These are phyloP conservation scores for Diabrotica virgifera DNA, from an alignment of 1,140 invertebrate species.

Conservation along the genomic window DNA sequence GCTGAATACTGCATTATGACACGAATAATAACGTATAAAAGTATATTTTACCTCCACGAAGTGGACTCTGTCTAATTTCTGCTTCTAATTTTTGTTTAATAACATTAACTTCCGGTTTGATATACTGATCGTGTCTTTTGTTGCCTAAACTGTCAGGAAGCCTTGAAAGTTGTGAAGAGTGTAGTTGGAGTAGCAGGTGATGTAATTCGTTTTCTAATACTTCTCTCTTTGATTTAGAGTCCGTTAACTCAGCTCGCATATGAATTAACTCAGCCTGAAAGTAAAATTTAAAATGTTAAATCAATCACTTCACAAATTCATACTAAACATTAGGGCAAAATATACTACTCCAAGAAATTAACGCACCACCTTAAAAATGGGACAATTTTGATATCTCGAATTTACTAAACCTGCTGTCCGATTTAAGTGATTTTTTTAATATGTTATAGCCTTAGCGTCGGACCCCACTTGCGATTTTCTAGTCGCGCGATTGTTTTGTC, in stretches of 20 bases:
- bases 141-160: conserved; percentile 42
- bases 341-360: too few relatives aligned
- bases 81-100: conserved; percentile 48
- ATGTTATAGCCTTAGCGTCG: too few relatives aligned
- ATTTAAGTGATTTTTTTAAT: too few relatives aligned
- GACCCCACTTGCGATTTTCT: too few relatives aligned
- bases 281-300: conserved; percentile 29
- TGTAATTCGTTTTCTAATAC: conserved; percentile 63
- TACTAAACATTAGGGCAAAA: too few relatives aligned
- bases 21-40: too few relatives aligned
- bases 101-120: conserved; percentile 45
- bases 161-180: conserved; percentile 57
- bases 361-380: too few relatives aligned
- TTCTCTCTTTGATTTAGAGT: conserved; percentile 58
- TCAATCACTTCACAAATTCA: too few relatives aligned
- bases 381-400: too few relatives aligned
- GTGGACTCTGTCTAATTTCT: conserved; percentile 48
- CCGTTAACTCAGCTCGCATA: conserved; percentile 66
- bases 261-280: conserved; percentile 72
- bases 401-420: too few relatives aligned
- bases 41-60: conserved; percentile 28
- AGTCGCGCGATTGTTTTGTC: too few relatives aligned
- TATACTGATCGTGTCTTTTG: conserved; percentile 47
- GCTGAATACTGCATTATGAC: too few relatives aligned
- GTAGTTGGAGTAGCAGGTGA: conserved; percentile 61